Conservation (phyloP, 2,113 vertebrate genomes). For the Cepphus grylle region DNA sequence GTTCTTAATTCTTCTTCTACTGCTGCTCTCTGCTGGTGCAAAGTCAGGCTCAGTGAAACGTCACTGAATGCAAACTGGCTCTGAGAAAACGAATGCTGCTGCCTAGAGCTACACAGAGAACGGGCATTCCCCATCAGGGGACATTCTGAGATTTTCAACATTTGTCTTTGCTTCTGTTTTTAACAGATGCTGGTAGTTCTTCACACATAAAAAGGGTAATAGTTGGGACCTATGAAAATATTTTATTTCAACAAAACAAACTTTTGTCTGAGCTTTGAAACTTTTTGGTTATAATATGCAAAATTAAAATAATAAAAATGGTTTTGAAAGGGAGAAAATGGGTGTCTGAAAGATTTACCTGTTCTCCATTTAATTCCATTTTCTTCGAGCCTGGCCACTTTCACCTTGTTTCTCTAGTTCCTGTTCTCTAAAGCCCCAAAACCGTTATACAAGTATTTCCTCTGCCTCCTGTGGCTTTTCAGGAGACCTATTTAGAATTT, state of each 20-base stretch:
- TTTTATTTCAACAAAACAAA: not conserved
- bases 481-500: not conserved
- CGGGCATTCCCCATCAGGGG: not conserved
- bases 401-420: not conserved
- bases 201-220: not conserved
- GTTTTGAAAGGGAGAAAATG: not conserved
- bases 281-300: not conserved
- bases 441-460: not conserved
- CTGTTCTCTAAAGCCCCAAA: not conserved
- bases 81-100: not conserved
- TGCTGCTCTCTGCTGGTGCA: conserved; percentile 28
- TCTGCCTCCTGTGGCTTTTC: not conserved
- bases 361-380: not conserved
- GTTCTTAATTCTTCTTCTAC: not conserved
- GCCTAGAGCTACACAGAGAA: not conserved
- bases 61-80: not conserved
- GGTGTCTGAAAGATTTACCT: not conserved
- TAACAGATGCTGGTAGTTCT: not conserved
- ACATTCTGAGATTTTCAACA: not conserved
- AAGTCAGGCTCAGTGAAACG: not conserved
- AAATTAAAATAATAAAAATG: not conserved
- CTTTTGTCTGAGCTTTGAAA: not conserved
- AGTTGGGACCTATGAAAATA: not conserved
- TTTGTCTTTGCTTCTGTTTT: not conserved
- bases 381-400: not conserved